phyloP scores from a whole-genome alignment of 2,888 invertebrate genomes.

The Meteorus colon region DNA sequence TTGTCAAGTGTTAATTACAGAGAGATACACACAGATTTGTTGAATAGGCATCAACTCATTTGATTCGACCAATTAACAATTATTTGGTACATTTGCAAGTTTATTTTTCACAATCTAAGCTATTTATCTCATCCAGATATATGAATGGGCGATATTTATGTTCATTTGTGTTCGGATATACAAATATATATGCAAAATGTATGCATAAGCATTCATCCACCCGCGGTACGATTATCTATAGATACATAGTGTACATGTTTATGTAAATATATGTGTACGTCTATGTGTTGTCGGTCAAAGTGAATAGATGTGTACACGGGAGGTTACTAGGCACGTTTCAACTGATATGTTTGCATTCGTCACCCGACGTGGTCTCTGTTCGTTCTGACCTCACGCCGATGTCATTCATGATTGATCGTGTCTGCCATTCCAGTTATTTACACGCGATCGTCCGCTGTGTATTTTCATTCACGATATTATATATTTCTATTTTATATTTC shows the following conservation, averaged over 20 bases:
- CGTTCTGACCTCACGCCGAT: background rate
- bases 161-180: background rate
- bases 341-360: conserved; percentile 22
- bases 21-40: background rate
- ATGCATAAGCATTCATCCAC: no score
- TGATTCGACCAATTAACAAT: background rate
- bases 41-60: background rate
- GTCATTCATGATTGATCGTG: conserved; percentile 7
- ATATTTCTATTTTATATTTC: background rate
- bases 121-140: background rate
- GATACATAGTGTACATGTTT: background rate
- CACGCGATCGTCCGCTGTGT: background rate
- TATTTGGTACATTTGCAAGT: background rate
- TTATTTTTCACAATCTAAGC: background rate
- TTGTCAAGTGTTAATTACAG: no score
- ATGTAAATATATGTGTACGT: background rate
- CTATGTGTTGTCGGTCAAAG: background rate
- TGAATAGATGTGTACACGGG: background rate
- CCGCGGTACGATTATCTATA: background rate
- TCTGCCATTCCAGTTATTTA: background rate
- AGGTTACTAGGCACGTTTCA: background rate
- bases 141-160: background rate
- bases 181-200: background rate
- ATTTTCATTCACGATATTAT: background rate
- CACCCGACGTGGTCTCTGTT: conserved; percentile 3